A percentile compares a stretch with the other conserved stretches of the same genome.
Evolutionary conservation across 53 echinoderm and acorn worm genomes (phyloP).

Genomic region (Mesocentrotus franciscanus): DNA sequence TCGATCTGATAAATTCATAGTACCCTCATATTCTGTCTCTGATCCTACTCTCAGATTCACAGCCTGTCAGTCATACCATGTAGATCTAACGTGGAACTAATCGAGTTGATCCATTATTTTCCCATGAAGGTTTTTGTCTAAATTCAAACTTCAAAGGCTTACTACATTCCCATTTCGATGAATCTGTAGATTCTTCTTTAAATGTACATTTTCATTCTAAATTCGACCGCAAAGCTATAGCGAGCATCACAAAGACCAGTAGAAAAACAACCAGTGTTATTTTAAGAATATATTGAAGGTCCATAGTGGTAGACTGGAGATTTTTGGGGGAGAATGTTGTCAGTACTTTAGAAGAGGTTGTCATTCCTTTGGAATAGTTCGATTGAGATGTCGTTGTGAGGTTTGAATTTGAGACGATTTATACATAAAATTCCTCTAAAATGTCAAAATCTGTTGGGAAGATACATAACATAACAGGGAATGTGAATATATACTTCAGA

Average conservation of each 20-base stretch:
- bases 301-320: neutral
- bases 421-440: neutral
- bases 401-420: neutral
- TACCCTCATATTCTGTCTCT: too few species aligned
- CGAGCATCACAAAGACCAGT: neutral
- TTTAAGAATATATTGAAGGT: constrained; percentile 31
- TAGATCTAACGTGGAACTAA: too few species aligned
- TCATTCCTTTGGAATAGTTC: neutral
- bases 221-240: constrained; percentile 21
- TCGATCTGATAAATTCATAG: too few species aligned
- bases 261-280: neutral
- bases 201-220: neutral
- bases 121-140: too few species aligned
- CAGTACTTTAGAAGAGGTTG: neutral
- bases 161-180: constrained; percentile 37
- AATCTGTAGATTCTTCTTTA: constrained; percentile 24
- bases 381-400: neutral
- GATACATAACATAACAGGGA: neutral
- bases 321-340: neutral
- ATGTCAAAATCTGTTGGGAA: neutral
- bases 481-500: too few species aligned
- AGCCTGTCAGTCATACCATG: too few species aligned
- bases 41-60: too few species aligned
- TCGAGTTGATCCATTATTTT: too few species aligned
- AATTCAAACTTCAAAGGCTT: neutral